Base-by-base conservation (phyloP, 2,113 vertebrate species). In the Rhinopithecus roxellana region DNA sequence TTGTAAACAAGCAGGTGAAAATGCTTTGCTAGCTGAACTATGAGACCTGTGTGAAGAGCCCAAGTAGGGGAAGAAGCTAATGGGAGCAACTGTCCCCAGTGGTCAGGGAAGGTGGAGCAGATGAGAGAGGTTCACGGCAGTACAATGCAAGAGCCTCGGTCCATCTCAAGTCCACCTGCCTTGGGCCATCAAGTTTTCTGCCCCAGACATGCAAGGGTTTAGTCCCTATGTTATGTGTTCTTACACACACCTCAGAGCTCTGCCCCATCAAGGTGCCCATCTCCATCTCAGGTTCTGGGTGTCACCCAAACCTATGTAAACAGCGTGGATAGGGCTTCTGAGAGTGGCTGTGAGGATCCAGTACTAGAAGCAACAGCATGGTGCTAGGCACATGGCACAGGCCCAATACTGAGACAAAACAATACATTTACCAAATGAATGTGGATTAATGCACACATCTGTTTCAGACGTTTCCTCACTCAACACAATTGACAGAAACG, bases 401-500 rank as follows among this genome's bases (percentile, higher is more conserved):
- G 30, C 50, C 80, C 8, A 25, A 10, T 23, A 38, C 2, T 1
- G n/a, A 87, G 23, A 13, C 50, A n/a, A 18, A 75, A 25, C 22
- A 35, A 23, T 11, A 9, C 5, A 32, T 92, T 90, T 81, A 64
- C 67, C 80, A 43, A 57, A 84, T 13, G n/a, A 83, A 52, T 17
- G 3, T 43, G 43, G 67, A 43, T 90, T 79, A 57, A 27, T 4
- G 38, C 30, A 69, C 80, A 77, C 69, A 69, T 95, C 88, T 96
- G 69, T 89, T 87, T 87, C 89, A 59, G 74, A 82, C 23, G 14
- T 61, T 90, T 95, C 78, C 87, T 85, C 5, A 6, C 38, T 35
- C 45, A 2, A 27, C 43, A 93, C 89, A 77, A 82, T 80, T 87
- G 59, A 67, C 38, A 79, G 97, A 93, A 90, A 87, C 0, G 3